phyloP scores from a whole-genome alignment of 2,113 vertebrate genomes.

The Macheiramphus alcinus region DNA sequence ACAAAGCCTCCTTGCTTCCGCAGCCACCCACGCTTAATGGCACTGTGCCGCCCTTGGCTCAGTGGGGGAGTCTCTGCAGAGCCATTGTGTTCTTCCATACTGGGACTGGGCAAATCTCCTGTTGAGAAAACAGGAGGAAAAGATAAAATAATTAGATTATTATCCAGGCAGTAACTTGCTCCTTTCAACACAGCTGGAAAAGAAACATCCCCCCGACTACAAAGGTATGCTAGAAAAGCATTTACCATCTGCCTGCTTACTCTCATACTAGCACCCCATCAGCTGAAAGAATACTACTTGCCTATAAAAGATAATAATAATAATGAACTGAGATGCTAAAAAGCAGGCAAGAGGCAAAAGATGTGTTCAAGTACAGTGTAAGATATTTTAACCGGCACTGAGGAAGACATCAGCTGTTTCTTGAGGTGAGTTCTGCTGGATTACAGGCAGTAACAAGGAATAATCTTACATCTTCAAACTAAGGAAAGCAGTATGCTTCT shows the following conservation, averaged over 20 bases:
- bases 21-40: constrained; percentile 91
- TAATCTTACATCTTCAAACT: not conserved
- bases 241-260: not conserved
- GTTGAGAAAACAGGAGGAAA: not conserved
- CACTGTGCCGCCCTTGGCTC: constrained; percentile 58
- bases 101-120: constrained; percentile 60
- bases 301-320: not conserved
- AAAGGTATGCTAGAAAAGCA: not conserved
- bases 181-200: not conserved
- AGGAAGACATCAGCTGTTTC: not conserved
- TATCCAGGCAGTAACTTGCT: not conserved
- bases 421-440: not conserved
- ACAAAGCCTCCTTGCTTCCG: constrained; percentile 98
- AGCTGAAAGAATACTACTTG: not conserved
- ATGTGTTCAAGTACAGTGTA: not conserved
- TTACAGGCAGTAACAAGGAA: not conserved
- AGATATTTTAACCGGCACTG: not conserved
- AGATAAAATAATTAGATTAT: not conserved
- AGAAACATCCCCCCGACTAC: not conserved
- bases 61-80: constrained; percentile 67
- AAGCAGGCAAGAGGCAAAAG: not conserved
- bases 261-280: not conserved
- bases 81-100: constrained; percentile 86
- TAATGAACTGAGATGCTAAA: not conserved
- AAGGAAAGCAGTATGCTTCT: not conserved